phyloP scores from a whole-genome alignment of 1,140 invertebrate species.

The Pararge aegeria region DNA sequence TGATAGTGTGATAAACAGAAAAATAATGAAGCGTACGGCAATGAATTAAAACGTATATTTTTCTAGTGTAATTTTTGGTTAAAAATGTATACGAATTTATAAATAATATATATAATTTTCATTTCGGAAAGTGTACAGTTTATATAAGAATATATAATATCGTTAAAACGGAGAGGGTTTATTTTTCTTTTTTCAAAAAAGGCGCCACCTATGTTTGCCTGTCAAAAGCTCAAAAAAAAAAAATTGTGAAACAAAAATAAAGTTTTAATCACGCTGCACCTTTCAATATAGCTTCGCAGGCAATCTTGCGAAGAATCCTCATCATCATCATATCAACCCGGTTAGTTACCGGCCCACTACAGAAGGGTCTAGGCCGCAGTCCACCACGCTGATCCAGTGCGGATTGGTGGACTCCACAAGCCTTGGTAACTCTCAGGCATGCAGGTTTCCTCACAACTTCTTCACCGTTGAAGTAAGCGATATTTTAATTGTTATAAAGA shows the following conservation, averaged over 20 bases:
- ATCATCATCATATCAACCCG: too few relatives aligned
- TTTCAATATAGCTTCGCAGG: too few relatives aligned
- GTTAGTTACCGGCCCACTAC: too few relatives aligned
- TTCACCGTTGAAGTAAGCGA: too few relatives aligned
- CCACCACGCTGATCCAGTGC: too few relatives aligned
- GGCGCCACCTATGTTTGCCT: slow-evolving; percentile 41
- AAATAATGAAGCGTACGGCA: neutral
- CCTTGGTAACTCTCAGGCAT: too few relatives aligned
- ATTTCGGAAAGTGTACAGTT: slow-evolving; percentile 58
- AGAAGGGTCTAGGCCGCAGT: too few relatives aligned
- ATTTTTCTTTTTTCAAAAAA: slow-evolving; percentile 47
- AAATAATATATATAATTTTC: slow-evolving; percentile 19
- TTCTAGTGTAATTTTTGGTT: slow-evolving; percentile 44
- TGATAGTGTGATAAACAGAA: neutral
- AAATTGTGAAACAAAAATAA: neutral
- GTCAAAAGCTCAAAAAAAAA: slow-evolving; percentile 22
- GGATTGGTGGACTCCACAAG: too few relatives aligned
- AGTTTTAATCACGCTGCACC: too few relatives aligned
- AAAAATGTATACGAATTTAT: slow-evolving; percentile 8
- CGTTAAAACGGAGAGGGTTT: slow-evolving; percentile 52
- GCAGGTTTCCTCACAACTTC: too few relatives aligned
- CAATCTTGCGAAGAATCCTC: too few relatives aligned
- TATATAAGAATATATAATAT: slow-evolving; percentile 68
- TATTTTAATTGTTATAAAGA: too few relatives aligned
- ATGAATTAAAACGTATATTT: slow-evolving; percentile 42